These are phyloP conservation scores for Nymphalis polychloros DNA, from an alignment of 2,888 invertebrate species.

Conservation along the genomic window DNA sequence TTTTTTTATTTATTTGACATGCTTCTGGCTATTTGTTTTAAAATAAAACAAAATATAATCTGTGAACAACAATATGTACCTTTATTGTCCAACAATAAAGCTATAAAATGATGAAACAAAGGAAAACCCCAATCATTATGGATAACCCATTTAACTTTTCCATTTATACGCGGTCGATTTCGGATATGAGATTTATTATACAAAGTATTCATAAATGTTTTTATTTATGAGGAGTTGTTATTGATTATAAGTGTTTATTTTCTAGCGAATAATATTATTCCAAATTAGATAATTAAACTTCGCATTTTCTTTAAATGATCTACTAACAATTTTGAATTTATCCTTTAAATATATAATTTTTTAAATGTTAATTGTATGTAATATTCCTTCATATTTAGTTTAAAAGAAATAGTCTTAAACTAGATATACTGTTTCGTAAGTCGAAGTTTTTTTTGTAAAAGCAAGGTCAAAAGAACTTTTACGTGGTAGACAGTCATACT, in stretches of 20 bases:
- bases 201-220: not conserved
- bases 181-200: not conserved
- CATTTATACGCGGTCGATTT: not conserved
- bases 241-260: not conserved
- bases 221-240: not conserved
- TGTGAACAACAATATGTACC: not conserved
- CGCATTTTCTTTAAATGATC: no score
- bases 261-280: not conserved
- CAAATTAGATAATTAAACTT: no score
- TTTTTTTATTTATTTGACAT: no score
- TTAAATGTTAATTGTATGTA: no score
- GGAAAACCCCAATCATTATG: not conserved
- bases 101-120: not conserved
- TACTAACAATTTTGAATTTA: no score
- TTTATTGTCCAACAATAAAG: not conserved
- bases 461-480: constrained; percentile 6
- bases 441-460: not conserved
- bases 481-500: constrained; percentile 8
- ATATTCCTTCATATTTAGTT: no score
- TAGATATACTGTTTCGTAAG: no score
- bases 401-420: no score
- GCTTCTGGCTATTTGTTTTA: not conserved
- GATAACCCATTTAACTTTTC: constrained; percentile 7
- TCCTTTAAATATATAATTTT: no score
- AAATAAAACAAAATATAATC: not conserved